A percentile compares a stretch with the other conserved stretches of the same genome.
phyloP scores from a whole-genome alignment of 2,113 vertebrate genomes.

The Poicephalus gulielmi region DNA sequence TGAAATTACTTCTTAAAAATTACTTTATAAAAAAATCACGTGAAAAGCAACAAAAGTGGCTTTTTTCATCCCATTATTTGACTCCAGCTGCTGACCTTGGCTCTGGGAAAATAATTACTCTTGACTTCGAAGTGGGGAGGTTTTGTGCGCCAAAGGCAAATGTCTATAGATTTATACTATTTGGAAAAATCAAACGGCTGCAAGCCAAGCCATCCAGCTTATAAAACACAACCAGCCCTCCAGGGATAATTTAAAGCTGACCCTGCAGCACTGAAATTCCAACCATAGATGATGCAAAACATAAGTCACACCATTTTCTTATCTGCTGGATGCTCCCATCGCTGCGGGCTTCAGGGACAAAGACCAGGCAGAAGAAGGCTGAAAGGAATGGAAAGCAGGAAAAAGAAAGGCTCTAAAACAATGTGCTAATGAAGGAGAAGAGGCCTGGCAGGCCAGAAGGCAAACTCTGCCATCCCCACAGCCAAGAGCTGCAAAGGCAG shows the following conservation, averaged over 20 bases:
- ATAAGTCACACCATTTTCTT: conserved; percentile 20
- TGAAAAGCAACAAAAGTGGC: conserved; percentile 8
- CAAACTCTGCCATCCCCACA: conserved; percentile 39
- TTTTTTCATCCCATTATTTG: conserved; percentile 44
- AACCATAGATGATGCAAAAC: background rate
- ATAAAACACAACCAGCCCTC: conserved; percentile 48
- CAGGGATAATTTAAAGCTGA: conserved; percentile 56
- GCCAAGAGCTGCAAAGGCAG: conserved; percentile 39
- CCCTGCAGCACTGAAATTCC: conserved; percentile 38
- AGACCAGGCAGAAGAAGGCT: background rate
- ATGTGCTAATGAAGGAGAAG: conserved; percentile 20
- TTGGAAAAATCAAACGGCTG: conserved; percentile 49
- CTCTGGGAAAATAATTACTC: conserved; percentile 64
- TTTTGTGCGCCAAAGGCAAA: conserved; percentile 53
- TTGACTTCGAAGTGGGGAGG: conserved; percentile 21
- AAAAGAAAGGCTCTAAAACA: background rate
- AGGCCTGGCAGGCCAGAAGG: conserved; percentile 39
- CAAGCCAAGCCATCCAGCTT: conserved; percentile 48
- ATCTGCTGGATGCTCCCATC: conserved; percentile 31
- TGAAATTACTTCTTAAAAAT: background rate
- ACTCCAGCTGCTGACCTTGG: conserved; percentile 60
- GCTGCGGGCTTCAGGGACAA: background rate
- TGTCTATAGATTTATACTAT: conserved; percentile 59
- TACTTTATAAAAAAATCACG: background rate
- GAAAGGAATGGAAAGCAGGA: background rate